phyloP scores from a whole-genome alignment of 2,113 vertebrate genomes.

The Cygnus buccinator region DNA sequence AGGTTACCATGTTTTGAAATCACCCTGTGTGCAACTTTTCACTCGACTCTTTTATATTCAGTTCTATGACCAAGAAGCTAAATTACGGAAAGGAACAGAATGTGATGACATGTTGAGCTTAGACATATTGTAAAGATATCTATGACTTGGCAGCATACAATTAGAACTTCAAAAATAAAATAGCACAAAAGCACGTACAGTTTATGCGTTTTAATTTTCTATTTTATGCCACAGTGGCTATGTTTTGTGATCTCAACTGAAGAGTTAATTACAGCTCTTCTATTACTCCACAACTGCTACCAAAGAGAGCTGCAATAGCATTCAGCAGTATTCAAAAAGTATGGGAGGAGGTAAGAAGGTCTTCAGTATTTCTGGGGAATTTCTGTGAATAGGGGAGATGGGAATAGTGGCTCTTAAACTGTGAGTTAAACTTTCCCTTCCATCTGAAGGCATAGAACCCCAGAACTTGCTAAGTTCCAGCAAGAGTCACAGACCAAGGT shows the following conservation, averaged over 20 bases:
- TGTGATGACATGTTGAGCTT: conserved; percentile 14
- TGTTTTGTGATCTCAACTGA: conserved; percentile 2
- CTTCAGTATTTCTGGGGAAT: background rate
- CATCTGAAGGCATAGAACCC: background rate
- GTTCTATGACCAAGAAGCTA: background rate
- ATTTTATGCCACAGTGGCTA: background rate
- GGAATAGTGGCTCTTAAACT: background rate
- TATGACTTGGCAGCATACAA: background rate
- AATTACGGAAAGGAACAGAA: background rate
- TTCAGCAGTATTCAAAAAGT: background rate
- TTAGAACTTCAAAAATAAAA: conserved; percentile 47
- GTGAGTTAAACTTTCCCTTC: fast-evolving
- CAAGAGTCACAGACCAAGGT: background rate
- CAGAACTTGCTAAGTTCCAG: background rate
- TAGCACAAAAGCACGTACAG: background rate
- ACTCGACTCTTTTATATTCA: background rate
- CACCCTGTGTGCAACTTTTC: background rate
- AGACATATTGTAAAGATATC: background rate
- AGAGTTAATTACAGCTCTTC: conserved; percentile 12
- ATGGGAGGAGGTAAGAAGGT: background rate
- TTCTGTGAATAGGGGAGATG: background rate
- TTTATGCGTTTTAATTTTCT: conserved; percentile 22
- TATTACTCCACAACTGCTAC: background rate
- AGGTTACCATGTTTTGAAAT: background rate
- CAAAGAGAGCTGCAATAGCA: background rate